Evolutionary conservation across 2,888 invertebrate species (phyloP).

Genomic region (Magallana nippona): DNA sequence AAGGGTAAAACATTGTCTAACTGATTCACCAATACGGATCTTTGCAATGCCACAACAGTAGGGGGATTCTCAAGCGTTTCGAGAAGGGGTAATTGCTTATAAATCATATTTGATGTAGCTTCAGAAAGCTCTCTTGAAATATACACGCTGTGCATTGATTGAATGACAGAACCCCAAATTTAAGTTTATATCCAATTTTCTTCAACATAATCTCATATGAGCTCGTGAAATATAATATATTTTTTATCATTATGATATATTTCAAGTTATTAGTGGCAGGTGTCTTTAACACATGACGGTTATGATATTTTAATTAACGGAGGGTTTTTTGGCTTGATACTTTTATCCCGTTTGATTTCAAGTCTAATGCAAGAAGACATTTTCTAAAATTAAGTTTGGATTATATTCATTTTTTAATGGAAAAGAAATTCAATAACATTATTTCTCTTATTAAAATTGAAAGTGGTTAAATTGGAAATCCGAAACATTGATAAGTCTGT

Average conservation of each 20-base stretch:
- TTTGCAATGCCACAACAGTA: neutral
- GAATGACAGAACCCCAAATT: conserved; percentile 30
- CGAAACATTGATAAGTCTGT: too few species aligned
- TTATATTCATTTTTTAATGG: too few species aligned
- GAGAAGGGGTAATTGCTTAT: neutral
- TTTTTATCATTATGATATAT: neutral
- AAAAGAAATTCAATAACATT: too few species aligned
- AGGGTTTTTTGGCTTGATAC: too few species aligned
- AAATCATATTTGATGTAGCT: conserved; percentile 32
- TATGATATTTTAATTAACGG: too few species aligned
- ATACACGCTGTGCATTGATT: neutral
- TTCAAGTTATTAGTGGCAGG: too few species aligned
- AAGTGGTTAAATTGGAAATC: too few species aligned
- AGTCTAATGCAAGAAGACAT: too few species aligned
- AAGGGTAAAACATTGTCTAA: neutral
- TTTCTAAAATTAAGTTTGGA: too few species aligned
- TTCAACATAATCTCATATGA: neutral
- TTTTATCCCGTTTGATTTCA: too few species aligned
- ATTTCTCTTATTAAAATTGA: too few species aligned
- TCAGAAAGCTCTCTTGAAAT: conserved; percentile 8
- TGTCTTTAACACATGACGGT: too few species aligned
- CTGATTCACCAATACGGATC: neutral
- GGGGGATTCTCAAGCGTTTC: neutral
- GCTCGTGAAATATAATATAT: conserved; percentile 9
- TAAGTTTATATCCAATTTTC: conserved; percentile 4